These are phyloP conservation scores for Pammene aurita DNA, from an alignment of 2,888 invertebrate species.

Conservation along the genomic window DNA sequence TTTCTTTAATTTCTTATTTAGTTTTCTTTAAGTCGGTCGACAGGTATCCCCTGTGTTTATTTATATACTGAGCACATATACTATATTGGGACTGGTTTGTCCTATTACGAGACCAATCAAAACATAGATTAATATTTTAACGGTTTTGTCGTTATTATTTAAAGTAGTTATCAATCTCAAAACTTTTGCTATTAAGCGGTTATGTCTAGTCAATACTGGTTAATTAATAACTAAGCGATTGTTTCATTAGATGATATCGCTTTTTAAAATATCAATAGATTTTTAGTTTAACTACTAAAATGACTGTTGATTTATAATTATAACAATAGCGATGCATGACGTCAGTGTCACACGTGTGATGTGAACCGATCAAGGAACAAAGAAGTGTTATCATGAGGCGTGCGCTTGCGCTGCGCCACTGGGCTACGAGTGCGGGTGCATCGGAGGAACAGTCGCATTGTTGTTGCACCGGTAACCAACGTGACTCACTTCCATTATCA, in stretches of 20 bases:
- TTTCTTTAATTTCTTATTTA: conserved; percentile 8
- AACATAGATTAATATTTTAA: too few species aligned
- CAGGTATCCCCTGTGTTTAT: background rate
- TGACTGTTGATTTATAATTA: background rate
- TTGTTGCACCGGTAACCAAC: conserved; percentile 18
- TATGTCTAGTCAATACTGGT: background rate
- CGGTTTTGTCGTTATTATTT: too few species aligned
- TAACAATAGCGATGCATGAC: conserved; percentile 8
- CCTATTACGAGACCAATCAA: too few species aligned
- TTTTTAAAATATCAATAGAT: background rate
- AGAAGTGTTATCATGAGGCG: conserved; percentile 25
- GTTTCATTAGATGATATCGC: background rate
- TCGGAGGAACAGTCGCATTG: conserved; percentile 43
- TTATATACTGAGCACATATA: background rate
- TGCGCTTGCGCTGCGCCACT: conserved; percentile 42
- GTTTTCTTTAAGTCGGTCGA: background rate
- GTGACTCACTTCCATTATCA: conserved; percentile 18
- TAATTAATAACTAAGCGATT: background rate
- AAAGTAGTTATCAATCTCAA: background rate
- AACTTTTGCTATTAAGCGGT: background rate
- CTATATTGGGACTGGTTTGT: too few species aligned
- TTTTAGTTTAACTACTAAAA: background rate
- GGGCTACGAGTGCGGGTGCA: conserved; percentile 44
- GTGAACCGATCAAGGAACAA: conserved; percentile 27
- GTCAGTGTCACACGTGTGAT: conserved; percentile 25